A percentile compares a stretch with the other conserved stretches of the same genome.
Conservation (phyloP, 1,140 invertebrate species). For the Reticulitermes speratus region DNA sequence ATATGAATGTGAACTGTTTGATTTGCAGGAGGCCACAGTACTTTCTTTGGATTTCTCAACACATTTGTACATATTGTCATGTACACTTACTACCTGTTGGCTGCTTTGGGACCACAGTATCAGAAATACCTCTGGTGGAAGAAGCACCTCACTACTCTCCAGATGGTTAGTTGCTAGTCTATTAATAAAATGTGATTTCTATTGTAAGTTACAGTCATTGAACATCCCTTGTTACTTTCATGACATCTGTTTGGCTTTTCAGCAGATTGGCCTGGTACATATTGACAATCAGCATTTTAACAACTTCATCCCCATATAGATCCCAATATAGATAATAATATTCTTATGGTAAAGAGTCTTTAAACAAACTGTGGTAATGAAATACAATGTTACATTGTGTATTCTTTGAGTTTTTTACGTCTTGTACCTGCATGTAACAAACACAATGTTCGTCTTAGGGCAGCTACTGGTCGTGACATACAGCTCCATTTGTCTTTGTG, state of each 20-base stretch:
- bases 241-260: neutral
- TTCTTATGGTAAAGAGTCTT: no score
- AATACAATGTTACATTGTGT: no score
- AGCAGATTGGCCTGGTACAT: neutral
- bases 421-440: no score
- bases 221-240: neutral
- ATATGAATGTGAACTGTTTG: neutral
- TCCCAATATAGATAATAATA: no score
- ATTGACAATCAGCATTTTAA: neutral
- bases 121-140: slow-evolving; percentile 95
- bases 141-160: slow-evolving; percentile 83
- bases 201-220: neutral
- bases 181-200: no score
- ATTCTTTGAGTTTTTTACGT: no score
- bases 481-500: no score
- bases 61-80: slow-evolving; percentile 88
- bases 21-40: slow-evolving; percentile 68
- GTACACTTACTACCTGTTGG: slow-evolving; percentile 88
- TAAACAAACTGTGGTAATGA: no score
- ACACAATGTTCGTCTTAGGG: no score
- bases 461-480: no score
- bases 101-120: slow-evolving; percentile 79
- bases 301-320: neutral
- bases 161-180: slow-evolving; percentile 64
- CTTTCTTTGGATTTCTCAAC: slow-evolving; percentile 81